Percentiles rank a stretch among this genome's conserved stretches.
Evolutionary conservation across 2,888 invertebrate species (phyloP).

Genomic region (Rhagonycha fulva): DNA sequence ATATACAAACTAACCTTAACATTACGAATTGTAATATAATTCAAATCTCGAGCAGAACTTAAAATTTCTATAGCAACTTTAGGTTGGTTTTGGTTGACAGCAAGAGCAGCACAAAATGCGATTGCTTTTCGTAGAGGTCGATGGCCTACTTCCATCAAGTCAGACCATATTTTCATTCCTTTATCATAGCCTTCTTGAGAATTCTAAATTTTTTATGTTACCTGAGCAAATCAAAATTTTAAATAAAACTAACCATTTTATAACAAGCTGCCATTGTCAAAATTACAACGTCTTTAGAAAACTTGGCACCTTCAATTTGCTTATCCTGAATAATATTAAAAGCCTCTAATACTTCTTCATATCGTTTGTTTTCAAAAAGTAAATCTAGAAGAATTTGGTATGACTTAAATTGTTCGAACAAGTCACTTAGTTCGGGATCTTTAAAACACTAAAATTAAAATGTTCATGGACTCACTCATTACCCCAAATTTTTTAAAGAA

Average conservation of each 20-base stretch:
- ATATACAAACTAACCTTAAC: slow-evolving; percentile 59
- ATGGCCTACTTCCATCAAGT: slow-evolving; percentile 61
- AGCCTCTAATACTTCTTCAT: slow-evolving; percentile 66
- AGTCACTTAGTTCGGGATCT: slow-evolving; percentile 62
- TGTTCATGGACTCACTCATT: neutral
- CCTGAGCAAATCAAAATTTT: neutral
- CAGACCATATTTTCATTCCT: slow-evolving; percentile 65
- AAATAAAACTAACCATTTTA: slow-evolving; percentile 64
- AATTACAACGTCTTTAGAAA: slow-evolving; percentile 70
- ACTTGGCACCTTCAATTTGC: slow-evolving; percentile 67
- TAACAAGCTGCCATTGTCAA: slow-evolving; percentile 73
- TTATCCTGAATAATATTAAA: slow-evolving; percentile 65
- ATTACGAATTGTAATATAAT: slow-evolving; percentile 72
- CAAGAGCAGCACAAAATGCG: slow-evolving; percentile 68
- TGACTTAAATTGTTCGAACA: slow-evolving; percentile 74
- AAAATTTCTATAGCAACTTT: slow-evolving; percentile 71
- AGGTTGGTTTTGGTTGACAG: slow-evolving; percentile 70
- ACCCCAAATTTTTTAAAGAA: neutral
- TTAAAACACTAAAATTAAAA: slow-evolving; percentile 63
- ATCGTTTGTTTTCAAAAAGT: slow-evolving; percentile 69
- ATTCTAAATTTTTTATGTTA: slow-evolving; percentile 61
- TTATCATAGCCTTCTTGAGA: slow-evolving; percentile 67
- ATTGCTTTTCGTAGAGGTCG: slow-evolving; percentile 64
- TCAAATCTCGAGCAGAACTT: slow-evolving; percentile 57
- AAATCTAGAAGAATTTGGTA: slow-evolving; percentile 74